These are phyloP conservation scores for Sebastes schlegelii DNA, from an alignment of 2,113 vertebrate genomes.

Conservation along the genomic window DNA sequence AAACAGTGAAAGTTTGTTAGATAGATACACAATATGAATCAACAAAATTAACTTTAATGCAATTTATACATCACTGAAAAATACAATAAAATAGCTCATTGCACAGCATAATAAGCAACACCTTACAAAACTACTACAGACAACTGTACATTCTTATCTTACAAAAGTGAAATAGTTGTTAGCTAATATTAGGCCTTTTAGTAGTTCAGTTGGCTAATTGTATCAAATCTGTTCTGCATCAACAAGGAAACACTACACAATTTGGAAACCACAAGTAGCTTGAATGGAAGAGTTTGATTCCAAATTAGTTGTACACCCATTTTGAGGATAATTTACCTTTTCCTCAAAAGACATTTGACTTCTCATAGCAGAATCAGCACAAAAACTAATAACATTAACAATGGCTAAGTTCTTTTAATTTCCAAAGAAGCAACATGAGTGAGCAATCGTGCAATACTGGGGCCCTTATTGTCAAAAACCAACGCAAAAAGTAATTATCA, in stretches of 20 bases:
- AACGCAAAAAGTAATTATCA: background rate
- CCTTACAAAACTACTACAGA: background rate
- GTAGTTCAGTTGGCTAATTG: background rate
- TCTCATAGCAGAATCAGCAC: background rate
- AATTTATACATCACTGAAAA: background rate
- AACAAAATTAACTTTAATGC: conserved; percentile 31
- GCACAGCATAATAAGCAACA: conserved; percentile 10
- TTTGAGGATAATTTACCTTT: background rate
- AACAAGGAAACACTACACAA: background rate
- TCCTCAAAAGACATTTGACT: background rate
- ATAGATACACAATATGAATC: background rate
- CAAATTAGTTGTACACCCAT: background rate
- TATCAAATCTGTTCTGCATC: background rate
- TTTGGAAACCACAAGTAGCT: background rate
- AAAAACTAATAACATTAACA: background rate
- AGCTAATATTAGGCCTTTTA: background rate
- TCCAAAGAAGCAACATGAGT: background rate
- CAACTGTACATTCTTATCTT: conserved; percentile 14
- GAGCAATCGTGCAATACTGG: background rate
- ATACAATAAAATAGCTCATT: background rate
- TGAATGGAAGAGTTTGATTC: background rate
- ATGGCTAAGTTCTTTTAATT: conserved; percentile 1
- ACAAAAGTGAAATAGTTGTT: conserved; percentile 7
- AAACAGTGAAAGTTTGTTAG: background rate
- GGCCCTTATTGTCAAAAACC: background rate